Evolutionary conservation across 2,797 vertebrate genomes (phyloP), one percentile per base, ranked within the genome.

Genomic region (Pelobates cultripes): DNA sequence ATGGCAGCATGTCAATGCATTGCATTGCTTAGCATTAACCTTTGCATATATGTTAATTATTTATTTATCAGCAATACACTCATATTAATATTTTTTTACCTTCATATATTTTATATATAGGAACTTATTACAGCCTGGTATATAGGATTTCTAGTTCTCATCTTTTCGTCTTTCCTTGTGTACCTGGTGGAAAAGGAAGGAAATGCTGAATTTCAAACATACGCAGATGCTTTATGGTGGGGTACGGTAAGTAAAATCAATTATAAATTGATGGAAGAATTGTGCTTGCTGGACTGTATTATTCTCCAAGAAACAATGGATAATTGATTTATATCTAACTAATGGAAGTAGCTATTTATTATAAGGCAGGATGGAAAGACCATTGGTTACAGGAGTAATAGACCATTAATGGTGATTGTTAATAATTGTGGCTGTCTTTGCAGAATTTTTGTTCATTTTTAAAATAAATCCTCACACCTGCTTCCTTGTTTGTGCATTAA

Each of bases 121-220:
- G 98, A 99, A 89, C 94, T 99, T 92, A 97, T 98, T 83, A 99
- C 98, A 3, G 98, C 98, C 86, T 99, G 98, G 98, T 99, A 99
- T 93, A 99, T 99, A 85, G 98, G 98, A 89, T 99, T 99, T 93
- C 90, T 99, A 91, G 97, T 99, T 61, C 97, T 99, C 87, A 99
- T 99, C 90, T 99, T 99, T 94, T 99, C 97, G 28, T 99, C 98
- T 4, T 99, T 99, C 90, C 96, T 99, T 80, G 97, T 99, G 90
- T 99, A 99, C 90, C 93, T 99, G 86, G 97, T 98, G 93, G 98
- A 99, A 91, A 99, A 98, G 86, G 97, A 99, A 91, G 92, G 91
- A 90, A 99, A 99, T 90, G 94, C 93, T 7, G 95, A 99, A 42
- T 99, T 99, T 90, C 96, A 96, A 69, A 99, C 98, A 43, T 99